Evolutionary conservation across 2,113 vertebrate genomes (phyloP), one percentile per base, ranked within the genome.

Genomic region (Vimba vimba): DNA sequence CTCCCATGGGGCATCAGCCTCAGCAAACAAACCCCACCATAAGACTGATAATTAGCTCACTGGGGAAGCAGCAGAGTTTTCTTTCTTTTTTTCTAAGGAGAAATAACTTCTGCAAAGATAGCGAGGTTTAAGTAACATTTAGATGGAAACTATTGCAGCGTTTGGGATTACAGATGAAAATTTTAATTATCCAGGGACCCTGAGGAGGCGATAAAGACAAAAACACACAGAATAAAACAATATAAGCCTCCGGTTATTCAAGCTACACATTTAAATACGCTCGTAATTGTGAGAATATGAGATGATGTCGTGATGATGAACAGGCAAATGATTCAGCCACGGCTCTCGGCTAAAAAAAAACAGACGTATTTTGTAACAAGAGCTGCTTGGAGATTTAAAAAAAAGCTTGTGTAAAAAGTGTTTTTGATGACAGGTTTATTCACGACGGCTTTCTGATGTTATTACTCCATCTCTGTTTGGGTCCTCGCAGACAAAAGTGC

Each of bases 31-130:
- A 88, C 62, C 73, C 78, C 47, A 47, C 64, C 57, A 23, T 86
- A 84, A 87, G 45, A 64, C 81, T 39, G 71, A 85, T 89, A 89
- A 89, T 89, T 87, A 89, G 89, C 86, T 86, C 89, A 89, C 89
- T 82, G 79, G 87, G 87, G 87, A 90, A 79, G 85, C 60, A 19
- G 7, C 21, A 15, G 43, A 85, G 71, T 17, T 64, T 47, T 74
- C 60, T 57, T 69, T 78, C 25, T 57, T 83, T 69, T 66, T 79
- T 85, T 27, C 30, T 21, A 39, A 83, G 71, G 78, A 69, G 78
- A 78, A 71, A 68, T 76, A 87, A 82, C 36, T 89, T 73, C 30
- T 77, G 68, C 47, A 69, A 21, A 81, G 36, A 81, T 60, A 75
- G 52, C 10, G 11, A 19, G 59, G 79, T 50, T 39, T 73, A 57